Conservation (phyloP, 2,113 vertebrate genomes). For the Pterocles orientalis region DNA sequence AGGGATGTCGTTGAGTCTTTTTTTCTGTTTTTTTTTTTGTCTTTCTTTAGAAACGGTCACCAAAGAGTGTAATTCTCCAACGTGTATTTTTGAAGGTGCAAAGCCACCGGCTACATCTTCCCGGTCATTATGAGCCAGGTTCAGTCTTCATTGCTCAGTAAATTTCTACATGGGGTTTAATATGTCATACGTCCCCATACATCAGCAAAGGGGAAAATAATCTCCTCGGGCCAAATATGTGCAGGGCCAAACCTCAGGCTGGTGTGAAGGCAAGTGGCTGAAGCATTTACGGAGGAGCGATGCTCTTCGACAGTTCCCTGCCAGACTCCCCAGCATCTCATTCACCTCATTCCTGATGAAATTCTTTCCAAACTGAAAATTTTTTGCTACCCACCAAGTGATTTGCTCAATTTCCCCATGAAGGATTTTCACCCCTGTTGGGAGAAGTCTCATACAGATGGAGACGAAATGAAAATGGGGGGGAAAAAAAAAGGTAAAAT, state of each 20-base stretch:
- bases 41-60: neutral
- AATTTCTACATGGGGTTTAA: neutral
- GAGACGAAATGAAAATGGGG: neutral
- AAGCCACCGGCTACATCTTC: neutral
- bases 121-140: neutral
- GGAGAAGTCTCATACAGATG: neutral
- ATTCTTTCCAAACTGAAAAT: neutral
- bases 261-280: neutral
- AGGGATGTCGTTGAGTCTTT: neutral
- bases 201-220: neutral
- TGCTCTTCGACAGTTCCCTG: neutral
- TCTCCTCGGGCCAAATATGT: neutral
- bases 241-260: neutral
- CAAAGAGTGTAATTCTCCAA: neutral
- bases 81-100: neutral
- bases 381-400: neutral
- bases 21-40: neutral
- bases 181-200: too few species aligned
- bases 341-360: neutral
- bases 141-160: neutral
- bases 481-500: neutral
- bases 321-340: neutral
- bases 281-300: neutral
- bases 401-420: neutral
- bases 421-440: neutral